A percentile compares a stretch with the other conserved stretches of the same genome.
Conservation (phyloP, 2,888 invertebrate genomes). For the Cephus rjabovi region DNA sequence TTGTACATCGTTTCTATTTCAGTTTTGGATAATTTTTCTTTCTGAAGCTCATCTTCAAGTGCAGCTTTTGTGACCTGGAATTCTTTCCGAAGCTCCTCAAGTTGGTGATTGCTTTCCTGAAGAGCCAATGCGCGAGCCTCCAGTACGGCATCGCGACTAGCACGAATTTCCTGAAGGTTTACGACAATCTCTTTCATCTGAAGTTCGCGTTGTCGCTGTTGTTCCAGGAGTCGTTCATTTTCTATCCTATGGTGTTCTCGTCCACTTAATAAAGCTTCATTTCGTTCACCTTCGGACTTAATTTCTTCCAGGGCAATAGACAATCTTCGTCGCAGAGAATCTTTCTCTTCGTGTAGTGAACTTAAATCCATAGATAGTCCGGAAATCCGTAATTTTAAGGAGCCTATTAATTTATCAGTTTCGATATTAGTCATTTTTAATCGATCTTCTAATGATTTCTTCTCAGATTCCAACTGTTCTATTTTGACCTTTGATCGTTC, state of each 20-base stretch:
- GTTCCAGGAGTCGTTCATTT: neutral
- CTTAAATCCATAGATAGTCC: neutral
- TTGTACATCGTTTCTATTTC: neutral
- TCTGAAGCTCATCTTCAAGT: neutral
- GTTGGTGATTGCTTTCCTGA: constrained; percentile 34
- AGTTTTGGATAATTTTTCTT: neutral
- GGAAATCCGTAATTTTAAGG: neutral
- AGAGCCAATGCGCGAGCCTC: constrained; percentile 43
- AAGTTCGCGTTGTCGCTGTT: constrained; percentile 29
- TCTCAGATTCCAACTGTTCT: neutral
- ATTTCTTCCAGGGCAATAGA: constrained; percentile 4
- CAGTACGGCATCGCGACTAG: constrained; percentile 44
- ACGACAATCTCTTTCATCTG: constrained; percentile 48
- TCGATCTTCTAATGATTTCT: neutral
- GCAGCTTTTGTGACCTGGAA: constrained; percentile 11
- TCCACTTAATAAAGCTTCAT: neutral
- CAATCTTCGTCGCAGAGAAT: constrained; percentile 33
- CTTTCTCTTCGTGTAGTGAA: neutral
- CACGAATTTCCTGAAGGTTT: constrained; percentile 45
- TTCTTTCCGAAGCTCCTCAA: constrained; percentile 33
- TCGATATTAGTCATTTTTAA: constrained; percentile 14
- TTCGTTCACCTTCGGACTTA: neutral
- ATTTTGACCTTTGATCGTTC: neutral
- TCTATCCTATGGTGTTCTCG: neutral
- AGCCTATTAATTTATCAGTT: neutral